Base-by-base conservation (phyloP, 2,888 invertebrate species). In the Ptilodon capucinus region DNA sequence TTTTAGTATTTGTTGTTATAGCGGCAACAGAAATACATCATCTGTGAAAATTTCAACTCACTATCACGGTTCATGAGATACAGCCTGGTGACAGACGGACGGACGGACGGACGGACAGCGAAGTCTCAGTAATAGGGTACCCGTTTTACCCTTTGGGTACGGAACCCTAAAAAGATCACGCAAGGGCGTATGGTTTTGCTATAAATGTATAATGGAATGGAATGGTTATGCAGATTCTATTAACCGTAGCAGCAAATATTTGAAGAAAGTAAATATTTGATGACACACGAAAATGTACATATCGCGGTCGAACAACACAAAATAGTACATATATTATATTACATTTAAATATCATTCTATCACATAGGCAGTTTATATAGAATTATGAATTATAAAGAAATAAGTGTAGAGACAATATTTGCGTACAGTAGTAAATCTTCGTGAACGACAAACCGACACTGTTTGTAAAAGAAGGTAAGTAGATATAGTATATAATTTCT, bases 201-300 rank as follows among this genome's bases (percentile, higher is more conserved):
- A n/a, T n/a, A n/a, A n/a, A n/a, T n/a, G n/a, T n/a, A n/a, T n/a
- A n/a, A n/a, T n/a, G n/a, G n/a, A n/a, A n/a, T n/a, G n/a, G n/a
- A n/a, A n/a, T n/a, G n/a, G n/a, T 55, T 54, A 36, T 6, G 3
- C 8, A 34, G 6, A 32, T 32, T 9, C 32, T 32, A 3, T 28
- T 44, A 57, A 44, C 46, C 54, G 57, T 44, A 50, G 47, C 45
- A 50, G 47, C 53, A 62, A 72, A 66, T 68, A 70, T 73, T 69
- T 68, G 57, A 42, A 46, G 46, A 51, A 46, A 53, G 44, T 59
- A 71, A 78, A 78, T 71, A 74, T 76, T 74, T 51, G 54, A 49
- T 40, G 40, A 48, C 40, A 57, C 58, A 65, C 68, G 59, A 66
- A 68, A 56, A 60, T 54, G 64, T 68, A 60, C 59, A 62, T 63